phyloP scores from a whole-genome alignment of 2,113 vertebrate genomes.

The Oceanodroma tethys region DNA sequence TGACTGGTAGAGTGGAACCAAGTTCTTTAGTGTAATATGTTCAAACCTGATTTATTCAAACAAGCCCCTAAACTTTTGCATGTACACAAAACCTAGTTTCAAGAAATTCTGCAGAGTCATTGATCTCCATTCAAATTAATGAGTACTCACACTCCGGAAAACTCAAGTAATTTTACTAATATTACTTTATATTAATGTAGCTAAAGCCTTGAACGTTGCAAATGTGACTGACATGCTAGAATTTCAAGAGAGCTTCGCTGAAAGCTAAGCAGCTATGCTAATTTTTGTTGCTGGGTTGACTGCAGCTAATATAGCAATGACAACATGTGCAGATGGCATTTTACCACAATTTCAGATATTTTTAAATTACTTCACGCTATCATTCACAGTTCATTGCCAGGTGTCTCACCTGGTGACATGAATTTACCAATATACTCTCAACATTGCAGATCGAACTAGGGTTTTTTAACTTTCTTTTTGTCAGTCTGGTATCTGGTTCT shows the following conservation, averaged over 20 bases:
- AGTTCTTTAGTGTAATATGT: not conserved
- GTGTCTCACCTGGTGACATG: not conserved
- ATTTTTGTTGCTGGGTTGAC: not conserved
- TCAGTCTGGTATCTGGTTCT: not conserved
- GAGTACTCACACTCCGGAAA: not conserved
- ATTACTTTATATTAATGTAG: not conserved
- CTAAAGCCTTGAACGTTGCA: not conserved
- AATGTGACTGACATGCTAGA: not conserved
- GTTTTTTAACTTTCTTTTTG: not conserved
- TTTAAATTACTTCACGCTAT: not conserved
- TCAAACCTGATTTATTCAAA: not conserved
- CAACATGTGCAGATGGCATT: not conserved
- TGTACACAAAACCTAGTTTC: not conserved
- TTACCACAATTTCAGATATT: not conserved
- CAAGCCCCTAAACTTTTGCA: not conserved
- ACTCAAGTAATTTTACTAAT: not conserved
- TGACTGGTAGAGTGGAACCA: not conserved
- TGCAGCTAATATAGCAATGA: not conserved
- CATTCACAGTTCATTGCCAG: not conserved
- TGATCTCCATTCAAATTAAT: not conserved
- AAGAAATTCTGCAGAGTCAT: not conserved
- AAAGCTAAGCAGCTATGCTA: not conserved
- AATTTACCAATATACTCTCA: not conserved
- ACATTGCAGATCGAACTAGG: not conserved
- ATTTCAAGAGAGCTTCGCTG: not conserved